Evolutionary conservation across 2,113 vertebrate species (phyloP).

Genomic region (Mustela nigripes): DNA sequence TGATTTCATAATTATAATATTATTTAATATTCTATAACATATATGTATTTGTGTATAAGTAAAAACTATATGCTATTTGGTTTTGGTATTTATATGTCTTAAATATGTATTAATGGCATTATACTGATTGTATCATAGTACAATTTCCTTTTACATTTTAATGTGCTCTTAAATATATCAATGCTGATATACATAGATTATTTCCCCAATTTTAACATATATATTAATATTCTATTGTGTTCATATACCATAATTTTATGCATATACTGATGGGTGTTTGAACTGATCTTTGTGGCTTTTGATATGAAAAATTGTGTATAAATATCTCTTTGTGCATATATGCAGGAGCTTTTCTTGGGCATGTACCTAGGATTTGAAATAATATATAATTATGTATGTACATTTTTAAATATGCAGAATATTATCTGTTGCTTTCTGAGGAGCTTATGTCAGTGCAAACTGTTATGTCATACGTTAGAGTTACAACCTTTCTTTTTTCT

Average conservation of each 20-base stretch:
- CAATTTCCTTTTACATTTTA: not conserved
- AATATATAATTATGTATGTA: not conserved
- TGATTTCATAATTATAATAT: not conserved
- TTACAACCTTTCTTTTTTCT: not conserved
- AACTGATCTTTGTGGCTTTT: not conserved
- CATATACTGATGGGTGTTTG: not conserved
- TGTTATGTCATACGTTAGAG: not conserved
- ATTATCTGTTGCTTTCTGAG: not conserved
- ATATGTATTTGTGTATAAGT: not conserved
- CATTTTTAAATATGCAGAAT: not conserved
- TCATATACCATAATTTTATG: not conserved
- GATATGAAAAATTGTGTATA: not conserved
- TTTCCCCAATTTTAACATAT: not conserved
- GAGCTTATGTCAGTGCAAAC: not conserved
- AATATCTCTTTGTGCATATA: not conserved
- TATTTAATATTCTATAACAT: not conserved
- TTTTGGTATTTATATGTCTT: not conserved
- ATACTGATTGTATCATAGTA: not conserved
- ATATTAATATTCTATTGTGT: not conserved
- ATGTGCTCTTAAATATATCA: not conserved
- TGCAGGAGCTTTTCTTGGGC: not conserved
- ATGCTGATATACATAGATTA: not conserved
- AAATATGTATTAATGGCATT: not conserved
- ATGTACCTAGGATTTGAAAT: not conserved
- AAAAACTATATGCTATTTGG: not conserved